Evolutionary conservation across 92 coral and sea anemone genomes (phyloP).

Genomic region (Anthopleura xanthogrammica): DNA sequence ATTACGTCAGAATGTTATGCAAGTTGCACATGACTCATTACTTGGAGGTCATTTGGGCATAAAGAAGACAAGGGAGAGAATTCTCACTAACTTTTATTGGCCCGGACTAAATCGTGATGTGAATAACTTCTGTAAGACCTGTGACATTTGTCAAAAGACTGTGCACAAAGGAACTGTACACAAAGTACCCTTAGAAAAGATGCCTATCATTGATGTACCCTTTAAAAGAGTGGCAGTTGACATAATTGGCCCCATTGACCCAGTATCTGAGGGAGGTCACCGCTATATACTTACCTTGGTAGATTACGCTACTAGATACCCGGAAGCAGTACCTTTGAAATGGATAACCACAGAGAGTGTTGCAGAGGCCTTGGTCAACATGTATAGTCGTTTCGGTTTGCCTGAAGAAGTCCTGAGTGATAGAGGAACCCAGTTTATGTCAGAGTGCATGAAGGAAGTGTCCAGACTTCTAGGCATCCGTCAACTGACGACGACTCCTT

Average conservation of each 20-base stretch:
- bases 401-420: conserved; percentile 59
- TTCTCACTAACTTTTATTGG: not conserved
- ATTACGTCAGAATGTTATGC: no score
- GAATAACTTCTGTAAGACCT: not conserved
- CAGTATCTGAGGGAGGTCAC: not conserved
- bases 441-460: conserved; percentile 53
- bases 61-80: no score
- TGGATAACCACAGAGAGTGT: conserved; percentile 32
- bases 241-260: not conserved
- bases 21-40: no score
- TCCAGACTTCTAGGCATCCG: conserved; percentile 36
- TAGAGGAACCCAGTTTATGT: conserved; percentile 47
- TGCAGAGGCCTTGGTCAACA: conserved; percentile 29
- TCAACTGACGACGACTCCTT: conserved; percentile 36
- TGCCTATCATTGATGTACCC: not conserved
- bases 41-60: no score
- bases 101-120: not conserved
- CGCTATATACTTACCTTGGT: not conserved
- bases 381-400: conserved; percentile 33
- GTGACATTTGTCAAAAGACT: not conserved
- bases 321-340: conserved; percentile 29
- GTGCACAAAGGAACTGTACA: not conserved
- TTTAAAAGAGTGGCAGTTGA: not conserved
- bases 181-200: not conserved
- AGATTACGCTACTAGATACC: conserved; percentile 33